Evolutionary conservation across 2,797 vertebrate species (phyloP).

Genomic region (Enteromius fasciolatus): DNA sequence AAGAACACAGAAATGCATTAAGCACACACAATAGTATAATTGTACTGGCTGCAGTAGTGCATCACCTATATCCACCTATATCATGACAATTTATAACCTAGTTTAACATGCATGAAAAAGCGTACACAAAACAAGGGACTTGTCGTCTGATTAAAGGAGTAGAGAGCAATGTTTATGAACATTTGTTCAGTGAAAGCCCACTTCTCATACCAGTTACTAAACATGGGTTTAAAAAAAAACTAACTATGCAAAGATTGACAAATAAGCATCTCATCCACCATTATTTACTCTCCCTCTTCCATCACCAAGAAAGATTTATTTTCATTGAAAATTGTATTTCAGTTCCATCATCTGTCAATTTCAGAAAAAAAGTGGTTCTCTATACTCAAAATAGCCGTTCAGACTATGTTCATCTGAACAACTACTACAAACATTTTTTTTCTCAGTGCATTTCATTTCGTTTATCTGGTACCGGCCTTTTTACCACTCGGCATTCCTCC

Average conservation of each 20-base stretch:
- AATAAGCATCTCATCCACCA: background rate
- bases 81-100: slow-evolving; percentile 1
- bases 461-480: slow-evolving; percentile 58
- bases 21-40: slow-evolving; percentile 26
- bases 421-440: slow-evolving; percentile 42
- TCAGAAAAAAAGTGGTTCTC: background rate
- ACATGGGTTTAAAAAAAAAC: background rate
- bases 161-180: slow-evolving; percentile 27
- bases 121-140: background rate
- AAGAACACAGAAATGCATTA: slow-evolving; percentile 24
- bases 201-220: background rate
- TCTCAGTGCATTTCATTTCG: slow-evolving; percentile 9
- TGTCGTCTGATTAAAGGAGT: background rate
- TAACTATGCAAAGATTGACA: background rate
- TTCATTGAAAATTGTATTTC: background rate
- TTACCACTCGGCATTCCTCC: slow-evolving; percentile 64
- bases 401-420: slow-evolving; percentile 8
- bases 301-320: background rate
- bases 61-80: background rate
- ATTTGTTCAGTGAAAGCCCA: slow-evolving; percentile 5
- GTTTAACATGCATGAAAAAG: background rate
- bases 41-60: background rate
- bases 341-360: background rate
- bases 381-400: background rate
- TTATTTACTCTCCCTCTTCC: background rate